Percentiles rank a stretch among this genome's conserved stretches.
Evolutionary conservation across 2,113 vertebrate genomes (phyloP).

Genomic region (Neomonachus schauinslandi): DNA sequence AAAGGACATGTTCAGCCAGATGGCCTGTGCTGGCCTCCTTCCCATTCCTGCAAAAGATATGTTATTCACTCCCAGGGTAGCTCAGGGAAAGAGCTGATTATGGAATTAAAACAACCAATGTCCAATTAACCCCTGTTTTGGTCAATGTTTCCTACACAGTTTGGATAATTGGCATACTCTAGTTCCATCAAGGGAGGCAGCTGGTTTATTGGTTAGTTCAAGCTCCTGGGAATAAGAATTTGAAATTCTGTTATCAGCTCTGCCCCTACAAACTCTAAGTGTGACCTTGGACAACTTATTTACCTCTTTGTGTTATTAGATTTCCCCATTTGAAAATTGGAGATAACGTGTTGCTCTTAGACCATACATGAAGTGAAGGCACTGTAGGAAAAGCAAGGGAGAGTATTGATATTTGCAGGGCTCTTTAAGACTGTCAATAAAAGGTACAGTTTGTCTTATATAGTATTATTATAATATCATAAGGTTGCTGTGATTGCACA

Average conservation of each 20-base stretch:
- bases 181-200: conserved; percentile 68
- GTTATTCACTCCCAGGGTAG: conserved; percentile 75
- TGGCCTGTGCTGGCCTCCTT: conserved; percentile 79
- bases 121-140: conserved; percentile 83
- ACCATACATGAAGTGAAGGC: not conserved
- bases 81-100: conserved; percentile 78
- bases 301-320: conserved; percentile 5
- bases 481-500: not conserved
- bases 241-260: not conserved
- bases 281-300: conserved; percentile 55
- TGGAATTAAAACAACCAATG: conserved; percentile 79
- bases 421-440: not conserved
- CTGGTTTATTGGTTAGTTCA: conserved; percentile 64
- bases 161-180: conserved; percentile 77
- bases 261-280: conserved; percentile 20
- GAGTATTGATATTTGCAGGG: not conserved
- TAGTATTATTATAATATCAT: not conserved
- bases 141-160: conserved; percentile 76
- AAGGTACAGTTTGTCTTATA: not conserved
- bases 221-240: conserved; percentile 53
- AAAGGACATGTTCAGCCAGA: conserved; percentile 74
- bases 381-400: not conserved
- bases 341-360: not conserved
- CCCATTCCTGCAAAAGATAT: conserved; percentile 74
- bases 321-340: not conserved